A percentile compares a stretch with the other conserved stretches of the same genome.
These are phyloP conservation scores for Cariama cristata DNA, from an alignment of 2,113 vertebrate species.

Conservation along the genomic window DNA sequence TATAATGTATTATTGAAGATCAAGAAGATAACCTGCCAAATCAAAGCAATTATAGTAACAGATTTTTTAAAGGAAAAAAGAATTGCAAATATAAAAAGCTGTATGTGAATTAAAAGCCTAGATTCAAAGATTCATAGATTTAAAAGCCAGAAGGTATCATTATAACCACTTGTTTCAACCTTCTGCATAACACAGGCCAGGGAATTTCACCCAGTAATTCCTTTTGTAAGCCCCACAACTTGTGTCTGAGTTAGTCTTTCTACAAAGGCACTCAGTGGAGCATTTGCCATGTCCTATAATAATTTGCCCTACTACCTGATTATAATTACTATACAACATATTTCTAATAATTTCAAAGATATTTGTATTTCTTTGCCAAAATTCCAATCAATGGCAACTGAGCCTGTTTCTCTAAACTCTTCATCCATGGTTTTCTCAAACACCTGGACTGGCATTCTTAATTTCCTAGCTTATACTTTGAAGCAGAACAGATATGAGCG, in stretches of 20 bases:
- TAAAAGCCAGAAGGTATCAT: not conserved
- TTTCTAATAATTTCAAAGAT: not conserved
- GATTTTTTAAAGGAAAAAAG: not conserved
- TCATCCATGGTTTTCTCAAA: not conserved
- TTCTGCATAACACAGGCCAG: fast-evolving
- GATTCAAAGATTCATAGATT: not conserved
- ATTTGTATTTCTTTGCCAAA: not conserved
- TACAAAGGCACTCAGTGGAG: not conserved
- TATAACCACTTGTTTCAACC: not conserved
- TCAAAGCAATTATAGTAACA: not conserved
- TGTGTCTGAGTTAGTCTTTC: not conserved
- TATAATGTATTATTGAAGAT: not conserved
- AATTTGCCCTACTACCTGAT: not conserved
- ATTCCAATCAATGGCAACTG: fast-evolving
- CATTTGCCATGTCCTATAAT: not conserved
- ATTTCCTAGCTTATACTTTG: not conserved
- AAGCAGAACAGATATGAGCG: not conserved
- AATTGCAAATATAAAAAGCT: not conserved
- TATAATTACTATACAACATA: not conserved
- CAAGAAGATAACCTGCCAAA: not conserved
- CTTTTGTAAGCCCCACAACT: not conserved
- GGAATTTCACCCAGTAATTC: not conserved
- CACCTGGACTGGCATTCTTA: fast-evolving
- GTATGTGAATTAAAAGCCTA: not conserved
- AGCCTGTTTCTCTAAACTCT: not conserved